Percentiles rank a stretch among this genome's conserved stretches.
phyloP scores from a whole-genome alignment of 2,113 vertebrate species.

The Aegotheles bennettii region DNA sequence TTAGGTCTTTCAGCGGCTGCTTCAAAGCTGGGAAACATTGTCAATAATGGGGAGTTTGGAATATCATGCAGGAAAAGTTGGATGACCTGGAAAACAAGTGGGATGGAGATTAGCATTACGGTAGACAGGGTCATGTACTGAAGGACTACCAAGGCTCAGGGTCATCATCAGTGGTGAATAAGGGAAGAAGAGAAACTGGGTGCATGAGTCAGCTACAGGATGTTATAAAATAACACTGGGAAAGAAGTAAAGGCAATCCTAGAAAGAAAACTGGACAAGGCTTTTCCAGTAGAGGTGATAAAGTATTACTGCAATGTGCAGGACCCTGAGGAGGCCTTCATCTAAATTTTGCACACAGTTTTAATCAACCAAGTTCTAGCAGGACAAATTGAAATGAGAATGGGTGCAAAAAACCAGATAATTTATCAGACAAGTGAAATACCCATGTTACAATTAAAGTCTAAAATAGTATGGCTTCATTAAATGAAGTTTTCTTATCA shows the following conservation, averaged over 20 bases:
- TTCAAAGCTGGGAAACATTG: background rate
- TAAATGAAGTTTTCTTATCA: background rate
- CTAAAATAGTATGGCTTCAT: background rate
- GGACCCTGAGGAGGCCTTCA: background rate
- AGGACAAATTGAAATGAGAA: background rate
- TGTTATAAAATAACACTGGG: background rate
- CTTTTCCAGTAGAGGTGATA: background rate
- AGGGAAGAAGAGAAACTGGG: background rate
- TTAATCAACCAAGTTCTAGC: background rate
- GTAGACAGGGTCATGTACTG: background rate
- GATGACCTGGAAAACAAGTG: background rate
- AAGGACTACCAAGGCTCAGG: background rate
- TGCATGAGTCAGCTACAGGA: background rate
- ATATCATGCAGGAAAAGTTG: background rate
- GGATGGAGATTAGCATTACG: background rate
- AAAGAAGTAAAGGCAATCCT: background rate
- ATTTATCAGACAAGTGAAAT: background rate
- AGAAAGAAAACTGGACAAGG: background rate
- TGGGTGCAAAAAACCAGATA: background rate
- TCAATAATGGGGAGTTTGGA: background rate
- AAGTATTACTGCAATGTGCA: background rate
- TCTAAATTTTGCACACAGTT: background rate
- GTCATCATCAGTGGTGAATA: background rate
- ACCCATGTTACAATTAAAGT: background rate
- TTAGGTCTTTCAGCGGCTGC: background rate